phyloP scores from a whole-genome alignment of 2,113 vertebrate genomes.

The Myotis brandtii region DNA sequence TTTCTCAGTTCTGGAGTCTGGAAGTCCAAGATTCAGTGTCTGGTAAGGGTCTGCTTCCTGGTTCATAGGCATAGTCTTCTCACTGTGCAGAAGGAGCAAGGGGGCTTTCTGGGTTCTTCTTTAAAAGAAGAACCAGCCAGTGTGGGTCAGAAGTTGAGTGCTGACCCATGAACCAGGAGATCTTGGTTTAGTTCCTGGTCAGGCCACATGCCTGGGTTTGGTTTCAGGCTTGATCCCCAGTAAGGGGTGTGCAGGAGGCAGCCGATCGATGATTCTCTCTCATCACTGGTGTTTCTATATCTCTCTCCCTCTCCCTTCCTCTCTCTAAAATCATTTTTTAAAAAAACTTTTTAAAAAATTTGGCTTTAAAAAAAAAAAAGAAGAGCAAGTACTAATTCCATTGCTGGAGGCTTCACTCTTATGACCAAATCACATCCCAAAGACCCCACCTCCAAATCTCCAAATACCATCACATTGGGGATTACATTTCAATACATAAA shows the following conservation, averaged over 20 bases:
- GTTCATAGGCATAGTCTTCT: background rate
- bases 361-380: background rate
- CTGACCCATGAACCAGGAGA: too few species aligned
- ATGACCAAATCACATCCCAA: background rate
- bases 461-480: background rate
- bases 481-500: background rate
- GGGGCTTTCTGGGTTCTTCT: background rate
- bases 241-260: too few species aligned
- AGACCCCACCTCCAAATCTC: background rate
- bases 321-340: background rate
- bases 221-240: too few species aligned
- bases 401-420: background rate
- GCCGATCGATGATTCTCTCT: background rate
- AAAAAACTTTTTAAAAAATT: too few species aligned
- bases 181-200: too few species aligned
- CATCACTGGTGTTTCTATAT: background rate
- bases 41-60: background rate
- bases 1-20: background rate
- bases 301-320: background rate
- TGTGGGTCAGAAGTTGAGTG: too few species aligned
- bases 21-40: background rate
- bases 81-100: background rate
- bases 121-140: background rate
- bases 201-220: too few species aligned
- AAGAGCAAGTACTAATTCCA: background rate